Evolutionary conservation across 1,140 invertebrate genomes (phyloP).

Genomic region (Antheraea mylitta): DNA sequence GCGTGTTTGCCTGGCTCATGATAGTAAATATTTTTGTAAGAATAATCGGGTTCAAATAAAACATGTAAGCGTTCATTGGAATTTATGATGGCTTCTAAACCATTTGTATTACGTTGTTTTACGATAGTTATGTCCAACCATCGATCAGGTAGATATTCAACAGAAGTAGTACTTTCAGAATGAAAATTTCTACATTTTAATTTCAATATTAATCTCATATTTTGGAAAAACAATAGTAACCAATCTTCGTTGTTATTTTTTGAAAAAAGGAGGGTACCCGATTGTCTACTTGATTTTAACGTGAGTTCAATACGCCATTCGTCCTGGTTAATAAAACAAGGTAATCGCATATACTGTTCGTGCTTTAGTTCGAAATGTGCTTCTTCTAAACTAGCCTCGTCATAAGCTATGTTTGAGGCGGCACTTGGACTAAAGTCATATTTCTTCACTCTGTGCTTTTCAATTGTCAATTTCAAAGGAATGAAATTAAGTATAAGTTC

Average conservation of each 20-base stretch:
- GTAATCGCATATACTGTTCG: slow-evolving; percentile 55
- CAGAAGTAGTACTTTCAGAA: slow-evolving; percentile 49
- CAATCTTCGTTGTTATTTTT: slow-evolving; percentile 34
- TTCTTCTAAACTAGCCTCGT: slow-evolving; percentile 55
- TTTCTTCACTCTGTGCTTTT: slow-evolving; percentile 29
- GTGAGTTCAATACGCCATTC: slow-evolving; percentile 60
- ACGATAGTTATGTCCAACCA: slow-evolving; percentile 55
- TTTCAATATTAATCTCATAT: slow-evolving; percentile 55
- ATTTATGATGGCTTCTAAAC: slow-evolving; percentile 58
- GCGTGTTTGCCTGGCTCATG: background rate
- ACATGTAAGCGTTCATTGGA: slow-evolving; percentile 53
- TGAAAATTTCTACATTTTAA: slow-evolving; percentile 36
- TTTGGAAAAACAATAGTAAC: slow-evolving; percentile 53
- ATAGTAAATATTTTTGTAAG: slow-evolving; percentile 19
- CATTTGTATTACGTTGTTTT: slow-evolving; percentile 48
- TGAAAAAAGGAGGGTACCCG: slow-evolving; percentile 56
- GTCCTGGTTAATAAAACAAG: slow-evolving; percentile 50
- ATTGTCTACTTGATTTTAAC: slow-evolving; percentile 47
- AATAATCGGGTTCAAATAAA: slow-evolving; percentile 29
- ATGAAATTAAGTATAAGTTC: slow-evolving; percentile 65
- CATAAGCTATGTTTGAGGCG: slow-evolving; percentile 55
- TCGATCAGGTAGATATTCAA: slow-evolving; percentile 47
- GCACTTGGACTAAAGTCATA: slow-evolving; percentile 40
- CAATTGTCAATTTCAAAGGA: slow-evolving; percentile 43
- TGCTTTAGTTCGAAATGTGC: slow-evolving; percentile 47